A percentile compares a stretch with the other conserved stretches of the same genome.
Evolutionary conservation across 2,888 invertebrate genomes (phyloP).

Genomic region (Sericinus montela): DNA sequence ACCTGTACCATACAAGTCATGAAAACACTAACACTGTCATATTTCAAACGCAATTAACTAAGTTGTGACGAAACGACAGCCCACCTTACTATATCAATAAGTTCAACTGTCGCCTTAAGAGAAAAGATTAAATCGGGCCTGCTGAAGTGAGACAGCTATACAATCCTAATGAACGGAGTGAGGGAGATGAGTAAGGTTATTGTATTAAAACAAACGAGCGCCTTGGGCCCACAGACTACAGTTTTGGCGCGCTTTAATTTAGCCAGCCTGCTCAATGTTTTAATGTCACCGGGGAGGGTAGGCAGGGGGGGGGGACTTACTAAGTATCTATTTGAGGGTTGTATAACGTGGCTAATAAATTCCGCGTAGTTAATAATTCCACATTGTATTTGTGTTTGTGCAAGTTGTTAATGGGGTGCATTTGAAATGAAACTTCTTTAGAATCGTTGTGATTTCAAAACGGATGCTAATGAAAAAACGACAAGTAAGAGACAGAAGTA

Average conservation of each 20-base stretch:
- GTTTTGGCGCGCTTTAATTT: slow-evolving; percentile 78
- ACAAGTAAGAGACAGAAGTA: no score
- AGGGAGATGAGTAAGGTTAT: slow-evolving; percentile 65
- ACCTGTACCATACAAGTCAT: no score
- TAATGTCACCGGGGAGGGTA: slow-evolving; percentile 61
- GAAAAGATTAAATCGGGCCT: slow-evolving; percentile 54
- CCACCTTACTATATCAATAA: slow-evolving; percentile 29
- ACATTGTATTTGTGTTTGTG: slow-evolving; percentile 34
- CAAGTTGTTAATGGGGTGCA: neutral
- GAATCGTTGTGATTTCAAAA: no score
- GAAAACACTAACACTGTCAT: no score
- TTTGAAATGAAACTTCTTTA: neutral
- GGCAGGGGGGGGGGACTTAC: slow-evolving; percentile 36
- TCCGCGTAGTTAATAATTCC: slow-evolving; percentile 62
- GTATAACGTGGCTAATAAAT: slow-evolving; percentile 69
- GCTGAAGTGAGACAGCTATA: slow-evolving; percentile 45
- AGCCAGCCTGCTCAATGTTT: slow-evolving; percentile 70
- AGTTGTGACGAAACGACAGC: slow-evolving; percentile 2
- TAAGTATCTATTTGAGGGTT: slow-evolving; percentile 77
- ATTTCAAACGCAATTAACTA: slow-evolving; percentile 15
- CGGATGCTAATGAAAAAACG: no score
- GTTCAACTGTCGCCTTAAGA: slow-evolving; percentile 60
- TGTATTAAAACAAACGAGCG: slow-evolving; percentile 78
- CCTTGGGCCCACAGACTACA: slow-evolving; percentile 74
- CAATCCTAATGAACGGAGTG: slow-evolving; percentile 46